Percentiles rank a stretch among this genome's conserved stretches.
Conservation (phyloP, 2,888 invertebrate genomes). For the Oscheius sp. region DNA sequence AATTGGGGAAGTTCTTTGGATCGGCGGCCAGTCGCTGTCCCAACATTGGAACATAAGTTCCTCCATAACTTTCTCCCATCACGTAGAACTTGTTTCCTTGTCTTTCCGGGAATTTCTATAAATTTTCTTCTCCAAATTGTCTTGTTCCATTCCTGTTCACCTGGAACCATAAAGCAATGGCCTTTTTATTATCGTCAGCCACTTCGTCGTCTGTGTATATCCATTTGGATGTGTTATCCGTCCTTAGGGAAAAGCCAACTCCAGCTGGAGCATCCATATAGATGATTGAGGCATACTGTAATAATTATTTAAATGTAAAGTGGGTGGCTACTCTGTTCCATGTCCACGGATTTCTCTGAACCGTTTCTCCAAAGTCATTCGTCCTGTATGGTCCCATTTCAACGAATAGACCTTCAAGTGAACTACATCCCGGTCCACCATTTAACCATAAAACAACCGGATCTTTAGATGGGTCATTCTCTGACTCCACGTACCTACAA, state of each 20-base stretch:
- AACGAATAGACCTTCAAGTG: conserved; percentile 61
- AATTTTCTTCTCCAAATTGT: background rate
- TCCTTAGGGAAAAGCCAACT: conserved; percentile 76
- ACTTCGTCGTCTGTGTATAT: conserved; percentile 61
- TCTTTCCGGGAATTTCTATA: conserved; percentile 51
- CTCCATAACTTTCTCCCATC: conserved; percentile 77
- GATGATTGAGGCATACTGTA: conserved; percentile 75
- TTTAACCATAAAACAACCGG: conserved; percentile 75
- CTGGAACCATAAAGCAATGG: conserved; percentile 74
- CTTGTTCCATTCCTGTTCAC: conserved; percentile 10
- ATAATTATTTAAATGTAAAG: background rate
- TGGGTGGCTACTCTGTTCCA: conserved; percentile 70
- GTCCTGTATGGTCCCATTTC: conserved; percentile 64
- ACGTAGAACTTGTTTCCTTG: conserved; percentile 75
- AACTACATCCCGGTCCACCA: conserved; percentile 72
- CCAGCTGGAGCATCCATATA: conserved; percentile 77
- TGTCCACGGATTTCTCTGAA: conserved; percentile 66
- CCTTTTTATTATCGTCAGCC: conserved; percentile 66
- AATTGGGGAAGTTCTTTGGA: conserved; percentile 19
- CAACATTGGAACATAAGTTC: conserved; percentile 75
- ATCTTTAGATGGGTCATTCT: conserved; percentile 72
- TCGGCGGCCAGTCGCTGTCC: conserved; percentile 49
- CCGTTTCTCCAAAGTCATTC: conserved; percentile 59
- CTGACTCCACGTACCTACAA: conserved; percentile 66
- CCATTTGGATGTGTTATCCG: conserved; percentile 50